Evolutionary conservation across 2,888 invertebrate genomes (phyloP).

Genomic region (Leptopilina syphax): DNA sequence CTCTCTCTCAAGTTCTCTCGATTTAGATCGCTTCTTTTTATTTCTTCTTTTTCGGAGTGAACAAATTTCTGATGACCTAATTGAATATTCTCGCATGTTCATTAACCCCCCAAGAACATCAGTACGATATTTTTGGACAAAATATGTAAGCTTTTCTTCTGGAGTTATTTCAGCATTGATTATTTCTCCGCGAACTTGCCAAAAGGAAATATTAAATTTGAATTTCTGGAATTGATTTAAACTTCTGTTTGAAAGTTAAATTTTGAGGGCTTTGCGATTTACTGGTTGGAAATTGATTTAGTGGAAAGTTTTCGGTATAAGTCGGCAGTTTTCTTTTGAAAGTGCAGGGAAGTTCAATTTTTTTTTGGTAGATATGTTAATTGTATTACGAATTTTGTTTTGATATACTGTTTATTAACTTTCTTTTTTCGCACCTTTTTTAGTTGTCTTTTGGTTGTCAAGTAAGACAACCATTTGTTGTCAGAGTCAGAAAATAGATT

Average conservation of each 20-base stretch:
- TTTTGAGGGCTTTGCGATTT: neutral
- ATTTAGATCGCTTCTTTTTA: conserved; percentile 23
- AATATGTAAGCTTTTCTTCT: conserved; percentile 29
- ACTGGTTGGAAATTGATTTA: neutral
- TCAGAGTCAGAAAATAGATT: too few relatives aligned
- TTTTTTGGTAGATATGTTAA: too few relatives aligned
- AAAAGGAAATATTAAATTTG: conserved; percentile 1
- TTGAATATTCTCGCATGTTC: conserved; percentile 35
- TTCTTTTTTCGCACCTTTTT: too few relatives aligned
- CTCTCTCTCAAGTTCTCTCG: too few relatives aligned
- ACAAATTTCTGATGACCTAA: conserved; percentile 21
- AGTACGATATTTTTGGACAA: conserved; percentile 25
- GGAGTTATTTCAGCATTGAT: conserved; percentile 30
- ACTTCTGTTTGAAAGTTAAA: neutral
- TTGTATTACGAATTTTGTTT: too few relatives aligned
- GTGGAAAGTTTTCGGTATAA: neutral
- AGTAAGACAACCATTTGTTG: too few relatives aligned
- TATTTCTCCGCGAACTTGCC: conserved; percentile 25
- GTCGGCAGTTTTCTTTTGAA: neutral
- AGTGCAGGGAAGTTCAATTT: too few relatives aligned
- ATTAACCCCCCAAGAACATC: conserved; percentile 14
- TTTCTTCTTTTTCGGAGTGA: neutral
- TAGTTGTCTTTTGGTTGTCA: too few relatives aligned
- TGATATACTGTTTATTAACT: too few relatives aligned
- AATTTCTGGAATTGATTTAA: conserved; percentile 1